phyloP scores from a whole-genome alignment of 2,888 invertebrate species.

The Mesochorus sp. region DNA sequence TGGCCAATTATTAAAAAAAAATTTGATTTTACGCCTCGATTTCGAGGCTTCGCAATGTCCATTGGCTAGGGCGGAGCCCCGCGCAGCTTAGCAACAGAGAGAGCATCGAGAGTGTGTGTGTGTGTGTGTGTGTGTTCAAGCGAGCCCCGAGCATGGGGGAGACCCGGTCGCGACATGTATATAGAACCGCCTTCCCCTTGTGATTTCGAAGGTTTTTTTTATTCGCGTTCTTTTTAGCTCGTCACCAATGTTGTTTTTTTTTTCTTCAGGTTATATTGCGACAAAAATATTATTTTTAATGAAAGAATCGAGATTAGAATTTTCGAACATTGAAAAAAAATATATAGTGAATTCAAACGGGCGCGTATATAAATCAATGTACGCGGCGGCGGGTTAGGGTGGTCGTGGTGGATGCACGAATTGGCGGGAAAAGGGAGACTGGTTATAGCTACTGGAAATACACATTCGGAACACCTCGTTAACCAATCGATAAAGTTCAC shows the following conservation, averaged over 20 bases:
- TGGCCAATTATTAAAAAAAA: slow-evolving; percentile 7
- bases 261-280: not conserved
- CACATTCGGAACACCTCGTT: slow-evolving; percentile 49
- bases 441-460: slow-evolving; percentile 38
- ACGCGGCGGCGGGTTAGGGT: not conserved
- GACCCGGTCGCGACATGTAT: no score
- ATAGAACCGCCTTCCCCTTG: slow-evolving; percentile 17
- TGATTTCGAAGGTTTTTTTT: slow-evolving; percentile 21
- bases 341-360: not conserved
- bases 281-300: not conserved
- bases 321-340: not conserved
- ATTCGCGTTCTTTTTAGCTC: not conserved
- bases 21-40: not conserved
- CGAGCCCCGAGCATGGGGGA: no score
- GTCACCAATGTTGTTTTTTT: not conserved
- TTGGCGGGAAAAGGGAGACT: slow-evolving; percentile 59
- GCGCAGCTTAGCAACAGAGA: slow-evolving; percentile 62
- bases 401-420: slow-evolving; percentile 33
- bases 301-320: not conserved
- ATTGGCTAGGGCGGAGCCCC: slow-evolving; percentile 54
- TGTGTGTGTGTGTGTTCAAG: no score
- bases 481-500: slow-evolving; percentile 61
- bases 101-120: not conserved
- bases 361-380: not conserved
- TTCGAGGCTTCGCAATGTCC: not conserved